These are phyloP conservation scores for Smutsia temminckii DNA, from an alignment of 2,797 vertebrate species.

Conservation along the genomic window DNA sequence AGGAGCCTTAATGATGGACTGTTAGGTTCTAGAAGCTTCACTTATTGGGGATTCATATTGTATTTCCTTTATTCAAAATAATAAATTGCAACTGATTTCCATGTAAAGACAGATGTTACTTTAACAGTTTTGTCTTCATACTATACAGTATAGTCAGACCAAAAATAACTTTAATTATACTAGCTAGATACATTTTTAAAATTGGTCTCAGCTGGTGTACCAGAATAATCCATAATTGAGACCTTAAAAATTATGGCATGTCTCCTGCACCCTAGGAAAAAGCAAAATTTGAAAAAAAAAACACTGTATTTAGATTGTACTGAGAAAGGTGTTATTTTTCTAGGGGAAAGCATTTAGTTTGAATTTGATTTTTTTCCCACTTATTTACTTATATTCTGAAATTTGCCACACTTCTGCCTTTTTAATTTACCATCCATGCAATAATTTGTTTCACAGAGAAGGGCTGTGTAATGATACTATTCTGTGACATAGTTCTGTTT, in stretches of 20 bases:
- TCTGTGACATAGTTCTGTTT: not conserved
- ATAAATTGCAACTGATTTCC: slow-evolving; percentile 52
- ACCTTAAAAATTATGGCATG: slow-evolving; percentile 67
- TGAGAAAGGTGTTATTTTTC: slow-evolving; percentile 52
- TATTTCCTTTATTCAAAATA: slow-evolving; percentile 2
- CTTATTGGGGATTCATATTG: not conserved
- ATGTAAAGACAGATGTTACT: slow-evolving; percentile 52
- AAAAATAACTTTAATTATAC: slow-evolving; percentile 73
- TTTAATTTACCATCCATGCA: not conserved
- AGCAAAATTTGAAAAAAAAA: not conserved
- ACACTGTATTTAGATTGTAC: slow-evolving; percentile 58
- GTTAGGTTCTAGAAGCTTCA: not conserved
- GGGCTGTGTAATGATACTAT: not conserved
- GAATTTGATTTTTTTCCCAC: not conserved
- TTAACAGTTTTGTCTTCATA: slow-evolving; percentile 52
- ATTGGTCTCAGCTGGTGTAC: slow-evolving; percentile 58
- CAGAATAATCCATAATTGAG: slow-evolving; percentile 75
- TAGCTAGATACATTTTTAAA: slow-evolving; percentile 58
- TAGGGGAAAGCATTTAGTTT: not conserved
- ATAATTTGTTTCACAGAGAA: not conserved
- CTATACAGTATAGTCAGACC: slow-evolving; percentile 42
- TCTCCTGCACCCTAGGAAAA: slow-evolving; percentile 35
- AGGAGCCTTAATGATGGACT: not conserved
- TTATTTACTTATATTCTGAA: slow-evolving; percentile 19
- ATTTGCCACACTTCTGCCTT: not conserved